Conservation (phyloP, 2,888 invertebrate genomes). For the Drosophila eohydei region DNA sequence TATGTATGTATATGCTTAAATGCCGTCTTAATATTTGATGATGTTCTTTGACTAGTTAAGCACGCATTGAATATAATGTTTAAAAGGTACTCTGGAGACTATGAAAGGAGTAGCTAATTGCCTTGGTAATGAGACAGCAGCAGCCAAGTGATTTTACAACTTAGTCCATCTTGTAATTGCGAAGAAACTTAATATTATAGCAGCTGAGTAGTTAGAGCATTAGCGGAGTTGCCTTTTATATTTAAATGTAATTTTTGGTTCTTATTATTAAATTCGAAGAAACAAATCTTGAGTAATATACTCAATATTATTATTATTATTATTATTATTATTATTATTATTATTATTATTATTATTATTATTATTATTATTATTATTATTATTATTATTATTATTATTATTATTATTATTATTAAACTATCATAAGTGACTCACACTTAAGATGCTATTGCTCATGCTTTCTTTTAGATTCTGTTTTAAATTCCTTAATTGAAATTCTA, state of each 20-base stretch:
- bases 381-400: too few relatives aligned
- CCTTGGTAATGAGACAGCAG: neutral
- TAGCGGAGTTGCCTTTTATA: too few relatives aligned
- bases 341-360: too few relatives aligned
- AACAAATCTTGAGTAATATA: neutral
- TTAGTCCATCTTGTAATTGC: too few relatives aligned
- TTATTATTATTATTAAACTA: too few relatives aligned
- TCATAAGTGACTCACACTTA: neutral
- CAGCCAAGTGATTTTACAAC: neutral
- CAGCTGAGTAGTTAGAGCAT: too few relatives aligned
- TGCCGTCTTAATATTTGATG: conserved; percentile 30
- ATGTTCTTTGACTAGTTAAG: conserved; percentile 1
- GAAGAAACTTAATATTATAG: conserved; percentile 5
- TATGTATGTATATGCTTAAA: conserved; percentile 10
- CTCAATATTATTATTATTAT: too few relatives aligned
- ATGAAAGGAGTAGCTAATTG: neutral
- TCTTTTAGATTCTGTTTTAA: neutral
- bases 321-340: too few relatives aligned
- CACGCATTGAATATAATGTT: neutral
- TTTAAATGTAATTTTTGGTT: neutral
- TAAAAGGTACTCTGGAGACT: neutral
- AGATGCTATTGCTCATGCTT: neutral
- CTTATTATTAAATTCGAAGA: neutral
- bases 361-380: too few relatives aligned
- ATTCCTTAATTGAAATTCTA: neutral